Conservation (phyloP, 2,888 invertebrate genomes). For the Troides aeacus region DNA sequence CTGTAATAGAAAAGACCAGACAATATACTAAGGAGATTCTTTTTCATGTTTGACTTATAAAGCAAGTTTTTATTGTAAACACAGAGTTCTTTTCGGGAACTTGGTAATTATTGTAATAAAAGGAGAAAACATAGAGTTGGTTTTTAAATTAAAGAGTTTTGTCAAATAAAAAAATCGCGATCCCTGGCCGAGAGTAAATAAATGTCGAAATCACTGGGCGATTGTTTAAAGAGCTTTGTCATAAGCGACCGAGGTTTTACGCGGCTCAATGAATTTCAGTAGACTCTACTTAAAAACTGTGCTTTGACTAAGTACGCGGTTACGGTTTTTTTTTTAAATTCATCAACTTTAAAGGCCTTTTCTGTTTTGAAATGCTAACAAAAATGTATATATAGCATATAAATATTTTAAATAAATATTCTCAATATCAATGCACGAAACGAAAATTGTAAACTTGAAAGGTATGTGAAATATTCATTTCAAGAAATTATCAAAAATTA, state of each 20-base stretch:
- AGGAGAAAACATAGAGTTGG: conserved; percentile 50
- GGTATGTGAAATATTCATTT: too few species aligned
- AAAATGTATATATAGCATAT: neutral
- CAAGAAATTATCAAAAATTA: too few species aligned
- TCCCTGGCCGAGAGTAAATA: conserved; percentile 43
- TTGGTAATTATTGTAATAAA: conserved; percentile 56
- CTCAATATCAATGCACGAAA: too few species aligned
- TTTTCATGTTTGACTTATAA: neutral
- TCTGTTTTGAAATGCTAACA: conserved; percentile 5
- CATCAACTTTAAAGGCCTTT: conserved; percentile 41
- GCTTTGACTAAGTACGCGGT: conserved; percentile 22
- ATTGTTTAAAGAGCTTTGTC: conserved; percentile 55
- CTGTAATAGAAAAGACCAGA: neutral
- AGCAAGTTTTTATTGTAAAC: neutral
- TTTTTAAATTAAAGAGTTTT: conserved; percentile 27
- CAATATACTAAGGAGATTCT: neutral
- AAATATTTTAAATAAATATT: too few species aligned
- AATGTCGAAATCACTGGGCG: conserved; percentile 50
- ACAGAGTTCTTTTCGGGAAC: conserved; percentile 47
- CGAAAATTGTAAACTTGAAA: too few species aligned
- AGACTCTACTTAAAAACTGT: conserved; percentile 28
- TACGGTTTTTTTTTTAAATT: conserved; percentile 17
- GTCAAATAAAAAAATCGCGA: conserved; percentile 39
- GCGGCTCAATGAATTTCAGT: conserved; percentile 46
- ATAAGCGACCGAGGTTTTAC: conserved; percentile 48